These are phyloP conservation scores for Xestia xanthographa DNA, from an alignment of 2,888 invertebrate species.

Conservation along the genomic window DNA sequence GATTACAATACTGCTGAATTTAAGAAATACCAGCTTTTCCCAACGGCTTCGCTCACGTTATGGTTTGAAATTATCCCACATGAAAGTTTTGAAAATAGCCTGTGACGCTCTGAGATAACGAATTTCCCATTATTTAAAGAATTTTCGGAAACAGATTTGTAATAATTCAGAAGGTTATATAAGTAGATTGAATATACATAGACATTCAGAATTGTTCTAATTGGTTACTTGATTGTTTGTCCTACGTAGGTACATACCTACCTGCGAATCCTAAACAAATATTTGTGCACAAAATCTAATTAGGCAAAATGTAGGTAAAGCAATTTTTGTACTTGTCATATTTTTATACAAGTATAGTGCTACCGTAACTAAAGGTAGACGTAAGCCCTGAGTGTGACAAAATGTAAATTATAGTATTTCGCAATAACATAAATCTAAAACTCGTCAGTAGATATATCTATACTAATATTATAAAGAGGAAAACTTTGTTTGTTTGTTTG, in stretches of 20 bases:
- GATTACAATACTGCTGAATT: not conserved
- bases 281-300: constrained; percentile 13
- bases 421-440: constrained; percentile 31
- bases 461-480: too few species aligned
- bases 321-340: not conserved
- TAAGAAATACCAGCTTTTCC: not conserved
- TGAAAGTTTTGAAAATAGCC: not conserved
- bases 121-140: not conserved
- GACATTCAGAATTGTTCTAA: constrained; percentile 9
- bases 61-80: not conserved
- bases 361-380: constrained; percentile 1
- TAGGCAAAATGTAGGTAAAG: not conserved
- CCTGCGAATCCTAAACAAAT: not conserved
- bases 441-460: constrained; percentile 38
- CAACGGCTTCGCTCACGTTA: not conserved
- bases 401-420: constrained; percentile 39
- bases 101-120: not conserved
- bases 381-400: constrained; percentile 27
- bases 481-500: too few species aligned
- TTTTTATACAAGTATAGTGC: not conserved
- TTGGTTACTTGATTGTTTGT: not conserved
- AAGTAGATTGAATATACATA: not conserved
- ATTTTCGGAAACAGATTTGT: not conserved
- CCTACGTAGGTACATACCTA: too few species aligned
- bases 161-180: not conserved